phyloP scores from a whole-genome alignment of 2,113 vertebrate species.

The Callaeas wilsoni region DNA sequence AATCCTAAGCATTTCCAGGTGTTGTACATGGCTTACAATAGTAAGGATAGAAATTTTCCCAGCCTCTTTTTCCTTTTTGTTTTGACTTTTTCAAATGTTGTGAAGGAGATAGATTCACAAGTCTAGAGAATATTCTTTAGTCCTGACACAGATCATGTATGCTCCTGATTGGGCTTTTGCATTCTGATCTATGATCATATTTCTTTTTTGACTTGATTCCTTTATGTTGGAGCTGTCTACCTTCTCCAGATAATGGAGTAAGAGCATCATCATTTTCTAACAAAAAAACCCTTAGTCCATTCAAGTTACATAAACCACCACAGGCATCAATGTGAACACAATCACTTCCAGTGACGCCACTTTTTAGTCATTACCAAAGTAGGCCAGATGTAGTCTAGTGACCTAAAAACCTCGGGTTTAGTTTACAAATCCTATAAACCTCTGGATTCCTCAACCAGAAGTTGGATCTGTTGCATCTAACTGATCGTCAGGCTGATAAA shows the following conservation, averaged over 20 bases:
- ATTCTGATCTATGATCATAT: neutral
- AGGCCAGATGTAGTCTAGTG: neutral
- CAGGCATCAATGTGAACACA: neutral
- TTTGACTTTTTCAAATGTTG: neutral
- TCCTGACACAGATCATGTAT: neutral
- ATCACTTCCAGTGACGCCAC: neutral
- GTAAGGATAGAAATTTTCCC: neutral
- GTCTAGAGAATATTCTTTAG: neutral
- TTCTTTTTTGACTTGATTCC: neutral
- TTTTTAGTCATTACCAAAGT: neutral
- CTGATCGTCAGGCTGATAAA: neutral
- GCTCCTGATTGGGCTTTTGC: neutral
- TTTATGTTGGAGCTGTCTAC: neutral
- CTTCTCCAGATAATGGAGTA: neutral
- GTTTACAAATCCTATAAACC: neutral
- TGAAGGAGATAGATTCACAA: neutral
- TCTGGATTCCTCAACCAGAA: neutral
- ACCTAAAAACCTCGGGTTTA: neutral
- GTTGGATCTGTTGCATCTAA: neutral
- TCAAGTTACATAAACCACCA: neutral
- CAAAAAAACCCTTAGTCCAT: neutral
- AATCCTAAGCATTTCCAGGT: conserved; percentile 44
- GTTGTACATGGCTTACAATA: neutral
- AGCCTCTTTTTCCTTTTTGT: neutral
- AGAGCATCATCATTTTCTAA: neutral